These are phyloP conservation scores for Coregonus clupeaformis DNA, from an alignment of 2,113 vertebrate genomes.

Conservation along the genomic window DNA sequence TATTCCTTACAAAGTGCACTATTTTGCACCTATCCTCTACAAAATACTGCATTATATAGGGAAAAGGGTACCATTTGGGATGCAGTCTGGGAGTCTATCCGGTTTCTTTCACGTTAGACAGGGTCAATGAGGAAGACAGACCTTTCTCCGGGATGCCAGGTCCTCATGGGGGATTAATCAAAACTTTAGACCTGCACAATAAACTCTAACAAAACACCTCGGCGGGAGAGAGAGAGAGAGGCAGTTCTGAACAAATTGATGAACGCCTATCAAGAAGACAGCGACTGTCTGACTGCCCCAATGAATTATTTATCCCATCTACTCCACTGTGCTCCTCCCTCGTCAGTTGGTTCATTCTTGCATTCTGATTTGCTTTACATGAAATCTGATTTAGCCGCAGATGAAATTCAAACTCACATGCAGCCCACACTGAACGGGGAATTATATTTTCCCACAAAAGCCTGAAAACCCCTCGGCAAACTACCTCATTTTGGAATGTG, in stretches of 20 bases:
- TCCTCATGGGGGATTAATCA: slow-evolving; percentile 34
- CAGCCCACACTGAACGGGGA: slow-evolving; percentile 30
- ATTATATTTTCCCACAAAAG: slow-evolving; percentile 43
- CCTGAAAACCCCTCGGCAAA: slow-evolving; percentile 50
- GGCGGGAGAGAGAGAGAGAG: slow-evolving; percentile 17
- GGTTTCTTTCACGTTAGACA: slow-evolving; percentile 47
- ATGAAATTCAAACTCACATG: slow-evolving; percentile 50
- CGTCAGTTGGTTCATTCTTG: slow-evolving; percentile 53
- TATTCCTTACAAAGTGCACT: too few species aligned
- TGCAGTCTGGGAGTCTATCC: slow-evolving; percentile 7
- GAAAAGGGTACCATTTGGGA: too few species aligned
- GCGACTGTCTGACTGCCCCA: neutral
- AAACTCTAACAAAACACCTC: slow-evolving; percentile 43
- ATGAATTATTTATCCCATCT: slow-evolving; percentile 63
- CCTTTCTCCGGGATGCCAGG: slow-evolving; percentile 14
- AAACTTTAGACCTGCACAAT: slow-evolving; percentile 40
- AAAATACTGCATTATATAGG: too few species aligned
- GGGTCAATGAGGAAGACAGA: slow-evolving; percentile 54
- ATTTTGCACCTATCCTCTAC: too few species aligned
- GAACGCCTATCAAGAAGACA: slow-evolving; percentile 56
- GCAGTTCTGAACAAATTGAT: slow-evolving; percentile 43
- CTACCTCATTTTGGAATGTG: slow-evolving; percentile 47
- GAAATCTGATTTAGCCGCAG: slow-evolving; percentile 52
- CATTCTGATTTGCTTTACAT: slow-evolving; percentile 59
- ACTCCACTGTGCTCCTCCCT: slow-evolving; percentile 6